These are phyloP conservation scores for Rhinichthys klamathensis DNA, from an alignment of 2,113 vertebrate genomes.

Conservation along the genomic window DNA sequence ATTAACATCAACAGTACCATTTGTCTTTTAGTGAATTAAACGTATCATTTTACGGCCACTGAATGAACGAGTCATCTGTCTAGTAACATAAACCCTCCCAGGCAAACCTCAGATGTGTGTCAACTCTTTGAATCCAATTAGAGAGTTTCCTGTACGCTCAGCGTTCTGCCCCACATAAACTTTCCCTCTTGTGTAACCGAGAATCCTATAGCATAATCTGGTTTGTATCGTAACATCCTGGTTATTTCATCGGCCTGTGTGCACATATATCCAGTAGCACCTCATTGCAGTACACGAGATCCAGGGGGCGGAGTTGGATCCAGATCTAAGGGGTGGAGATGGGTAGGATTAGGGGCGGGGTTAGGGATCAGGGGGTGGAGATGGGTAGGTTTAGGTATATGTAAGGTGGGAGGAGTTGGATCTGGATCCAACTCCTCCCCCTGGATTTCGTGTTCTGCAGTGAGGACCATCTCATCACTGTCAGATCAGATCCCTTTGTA, in stretches of 20 bases:
- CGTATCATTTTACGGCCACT: conserved; percentile 10
- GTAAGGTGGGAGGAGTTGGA: too few species aligned
- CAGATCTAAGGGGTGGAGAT: too few species aligned
- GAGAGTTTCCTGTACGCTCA: conserved; percentile 2
- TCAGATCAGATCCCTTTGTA: not conserved
- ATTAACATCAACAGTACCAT: not conserved
- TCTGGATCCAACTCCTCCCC: too few species aligned
- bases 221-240: not conserved
- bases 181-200: conserved; percentile 43
- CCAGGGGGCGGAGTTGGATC: too few species aligned
- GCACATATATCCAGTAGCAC: too few species aligned
- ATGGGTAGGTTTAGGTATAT: too few species aligned
- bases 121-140: conserved; percentile 2
- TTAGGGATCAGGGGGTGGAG: too few species aligned
- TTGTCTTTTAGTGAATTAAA: conserved; percentile 9
- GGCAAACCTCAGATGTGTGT: not conserved
- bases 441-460: too few species aligned
- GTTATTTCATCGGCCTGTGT: not conserved
- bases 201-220: conserved; percentile 20
- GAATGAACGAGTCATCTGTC: not conserved
- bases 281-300: too few species aligned
- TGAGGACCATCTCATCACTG: too few species aligned
- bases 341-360: too few species aligned
- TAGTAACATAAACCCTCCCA: not conserved
- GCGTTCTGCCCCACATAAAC: not conserved